phyloP scores from a whole-genome alignment of 2,797 vertebrate genomes.

The Poecilia wingei region DNA sequence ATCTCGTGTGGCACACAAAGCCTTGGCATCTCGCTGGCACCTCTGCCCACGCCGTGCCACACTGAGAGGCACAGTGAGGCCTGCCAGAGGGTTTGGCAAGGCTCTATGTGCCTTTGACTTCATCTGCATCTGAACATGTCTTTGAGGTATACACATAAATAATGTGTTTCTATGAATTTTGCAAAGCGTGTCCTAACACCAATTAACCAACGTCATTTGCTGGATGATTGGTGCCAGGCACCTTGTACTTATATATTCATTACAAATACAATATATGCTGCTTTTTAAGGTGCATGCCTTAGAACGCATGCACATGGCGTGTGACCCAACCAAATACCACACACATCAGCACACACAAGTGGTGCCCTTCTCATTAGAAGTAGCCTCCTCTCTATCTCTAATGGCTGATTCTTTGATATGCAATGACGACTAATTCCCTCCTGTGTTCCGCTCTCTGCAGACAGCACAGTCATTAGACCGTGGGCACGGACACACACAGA shows the following conservation, averaged over 20 bases:
- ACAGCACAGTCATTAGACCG: conserved; percentile 72
- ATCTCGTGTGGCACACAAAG: conserved; percentile 71
- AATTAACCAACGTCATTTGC: conserved; percentile 1
- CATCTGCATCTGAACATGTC: conserved; percentile 35
- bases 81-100: conserved; percentile 74
- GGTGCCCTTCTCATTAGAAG: conserved; percentile 76
- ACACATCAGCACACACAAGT: conserved; percentile 32
- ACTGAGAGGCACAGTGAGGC: conserved; percentile 65
- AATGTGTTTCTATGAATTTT: conserved; percentile 11
- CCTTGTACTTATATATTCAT: conserved; percentile 6
- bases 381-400: conserved; percentile 70
- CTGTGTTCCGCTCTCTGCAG: conserved; percentile 75
- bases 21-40: conserved; percentile 69
- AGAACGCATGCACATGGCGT: conserved; percentile 27
- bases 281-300: conserved; percentile 46
- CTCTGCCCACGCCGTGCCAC: conserved; percentile 73
- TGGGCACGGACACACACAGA: conserved; percentile 47
- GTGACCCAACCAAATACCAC: conserved; percentile 50
- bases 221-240: conserved; percentile 8
- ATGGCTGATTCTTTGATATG: conserved; percentile 82
- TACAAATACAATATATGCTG: conserved; percentile 16
- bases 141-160: conserved; percentile 31
- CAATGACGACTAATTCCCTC: conserved; percentile 83
- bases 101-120: conserved; percentile 48
- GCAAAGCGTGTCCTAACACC: conserved; percentile 5